Evolutionary conservation across 2,113 vertebrate species (phyloP).

Genomic region (Campylomormyrus tamandua): DNA sequence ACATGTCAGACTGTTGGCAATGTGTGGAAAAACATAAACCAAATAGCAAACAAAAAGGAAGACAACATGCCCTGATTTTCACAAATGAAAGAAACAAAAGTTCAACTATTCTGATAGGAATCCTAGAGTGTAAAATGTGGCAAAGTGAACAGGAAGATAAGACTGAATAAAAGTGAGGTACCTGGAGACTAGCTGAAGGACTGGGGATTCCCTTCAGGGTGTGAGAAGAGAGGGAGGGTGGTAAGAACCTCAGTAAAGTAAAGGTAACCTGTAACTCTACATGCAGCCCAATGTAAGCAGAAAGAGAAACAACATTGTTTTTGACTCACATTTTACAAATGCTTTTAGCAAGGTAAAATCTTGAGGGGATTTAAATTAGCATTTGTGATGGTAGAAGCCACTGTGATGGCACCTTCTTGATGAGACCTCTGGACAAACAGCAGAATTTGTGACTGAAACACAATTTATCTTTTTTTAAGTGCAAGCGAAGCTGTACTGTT

Average conservation of each 20-base stretch:
- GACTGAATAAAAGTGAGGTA: neutral
- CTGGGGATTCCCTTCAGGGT: neutral
- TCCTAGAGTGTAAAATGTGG: neutral
- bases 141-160: neutral
- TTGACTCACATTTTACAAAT: neutral
- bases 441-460: neutral
- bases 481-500: neutral
- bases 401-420: neutral
- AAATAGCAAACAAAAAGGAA: neutral
- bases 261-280: neutral
- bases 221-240: neutral
- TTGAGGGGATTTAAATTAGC: neutral
- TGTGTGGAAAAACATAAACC: neutral
- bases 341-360: neutral
- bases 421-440: neutral
- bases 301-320: neutral
- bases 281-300: neutral
- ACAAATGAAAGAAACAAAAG: neutral
- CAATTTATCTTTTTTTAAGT: neutral
- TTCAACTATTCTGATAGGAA: neutral
- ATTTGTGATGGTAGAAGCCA: neutral
- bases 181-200: neutral
- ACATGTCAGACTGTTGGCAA: neutral
- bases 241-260: neutral
- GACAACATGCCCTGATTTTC: neutral